These are phyloP conservation scores for Nebria salina DNA, from an alignment of 2,888 invertebrate genomes.

Conservation along the genomic window DNA sequence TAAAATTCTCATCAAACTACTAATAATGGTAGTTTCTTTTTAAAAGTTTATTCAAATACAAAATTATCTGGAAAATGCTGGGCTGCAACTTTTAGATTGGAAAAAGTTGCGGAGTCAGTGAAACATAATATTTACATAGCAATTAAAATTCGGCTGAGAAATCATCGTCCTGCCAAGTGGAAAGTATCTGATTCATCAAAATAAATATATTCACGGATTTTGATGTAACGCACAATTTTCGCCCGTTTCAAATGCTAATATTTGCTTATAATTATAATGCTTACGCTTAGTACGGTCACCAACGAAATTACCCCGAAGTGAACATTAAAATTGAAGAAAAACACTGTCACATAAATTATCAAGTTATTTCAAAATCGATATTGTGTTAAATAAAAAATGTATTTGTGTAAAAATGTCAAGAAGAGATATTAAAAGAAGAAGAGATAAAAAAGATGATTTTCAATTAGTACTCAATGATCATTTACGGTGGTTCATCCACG, in stretches of 20 bases:
- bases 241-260: not conserved
- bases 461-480: not conserved
- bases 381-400: not conserved
- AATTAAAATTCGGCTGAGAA: not conserved
- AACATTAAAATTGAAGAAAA: not conserved
- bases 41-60: not conserved
- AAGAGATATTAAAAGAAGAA: not conserved
- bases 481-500: not conserved
- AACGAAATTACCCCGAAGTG: not conserved
- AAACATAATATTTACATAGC: not conserved
- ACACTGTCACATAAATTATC: not conserved
- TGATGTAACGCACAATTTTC: not conserved
- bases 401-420: not conserved
- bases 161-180: not conserved
- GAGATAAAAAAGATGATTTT: not conserved
- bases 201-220: not conserved
- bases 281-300: not conserved
- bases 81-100: not conserved
- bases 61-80: not conserved
- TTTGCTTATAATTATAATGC: not conserved
- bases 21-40: not conserved
- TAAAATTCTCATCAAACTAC: not conserved
- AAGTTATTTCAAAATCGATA: too few species aligned
- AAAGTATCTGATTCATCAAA: not conserved
- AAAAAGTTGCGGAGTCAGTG: not conserved